Conservation (phyloP, 2,113 vertebrate species). For the Oreochromis tanganicae region DNA sequence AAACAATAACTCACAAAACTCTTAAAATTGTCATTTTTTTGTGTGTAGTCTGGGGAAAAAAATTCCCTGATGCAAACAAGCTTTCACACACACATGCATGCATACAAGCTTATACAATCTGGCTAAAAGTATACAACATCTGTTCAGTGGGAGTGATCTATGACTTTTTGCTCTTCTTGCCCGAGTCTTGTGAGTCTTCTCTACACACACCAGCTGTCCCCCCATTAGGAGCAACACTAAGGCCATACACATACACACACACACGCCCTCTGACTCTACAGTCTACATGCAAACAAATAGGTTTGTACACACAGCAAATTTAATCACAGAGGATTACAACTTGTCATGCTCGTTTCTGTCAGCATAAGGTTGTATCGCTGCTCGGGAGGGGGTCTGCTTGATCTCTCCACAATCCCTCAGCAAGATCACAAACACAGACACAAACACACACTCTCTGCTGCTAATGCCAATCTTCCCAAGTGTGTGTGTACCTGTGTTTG, state of each 20-base stretch:
- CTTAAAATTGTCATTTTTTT: background rate
- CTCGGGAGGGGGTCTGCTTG: background rate
- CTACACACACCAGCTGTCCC: slow-evolving; percentile 18
- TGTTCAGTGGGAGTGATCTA: slow-evolving; percentile 30
- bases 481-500: background rate
- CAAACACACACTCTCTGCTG: background rate
- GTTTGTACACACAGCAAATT: slow-evolving; percentile 14
- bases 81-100: background rate
- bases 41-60: background rate
- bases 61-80: background rate
- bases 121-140: slow-evolving; percentile 37
- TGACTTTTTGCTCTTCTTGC: slow-evolving; percentile 18
- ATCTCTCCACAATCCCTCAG: slow-evolving; percentile 30
- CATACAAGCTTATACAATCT: background rate
- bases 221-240: background rate
- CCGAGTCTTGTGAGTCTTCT: background rate
- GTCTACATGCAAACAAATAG: background rate
- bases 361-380: background rate
- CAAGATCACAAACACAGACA: slow-evolving; percentile 14
- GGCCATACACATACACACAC: background rate
- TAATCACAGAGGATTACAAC: slow-evolving; percentile 45
- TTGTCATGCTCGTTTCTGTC: background rate
- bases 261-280: background rate
- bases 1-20: background rate
- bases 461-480: slow-evolving; percentile 22